phyloP scores from a whole-genome alignment of 2,113 vertebrate species.

The Vicugna pacos region DNA sequence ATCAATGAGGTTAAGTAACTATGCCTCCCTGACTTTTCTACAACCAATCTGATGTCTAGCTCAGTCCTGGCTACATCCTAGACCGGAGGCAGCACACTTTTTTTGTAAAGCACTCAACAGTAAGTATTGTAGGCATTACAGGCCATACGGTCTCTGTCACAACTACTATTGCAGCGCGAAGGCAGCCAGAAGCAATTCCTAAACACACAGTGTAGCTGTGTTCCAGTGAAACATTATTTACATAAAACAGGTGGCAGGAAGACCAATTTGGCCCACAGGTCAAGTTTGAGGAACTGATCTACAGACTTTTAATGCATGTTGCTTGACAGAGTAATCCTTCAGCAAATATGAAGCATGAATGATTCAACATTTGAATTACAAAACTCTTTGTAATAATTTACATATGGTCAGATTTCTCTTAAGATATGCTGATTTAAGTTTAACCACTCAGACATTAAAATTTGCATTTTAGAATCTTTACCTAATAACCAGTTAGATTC shows the following conservation, averaged over 20 bases:
- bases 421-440: neutral
- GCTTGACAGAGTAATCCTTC: neutral
- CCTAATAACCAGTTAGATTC: neutral
- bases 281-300: neutral
- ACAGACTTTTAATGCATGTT: neutral
- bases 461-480: neutral
- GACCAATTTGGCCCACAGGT: neutral
- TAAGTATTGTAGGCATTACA: neutral
- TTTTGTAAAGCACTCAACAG: neutral
- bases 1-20: neutral
- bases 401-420: neutral
- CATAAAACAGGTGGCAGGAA: neutral
- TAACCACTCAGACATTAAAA: neutral
- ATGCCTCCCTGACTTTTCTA: neutral
- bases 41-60: neutral
- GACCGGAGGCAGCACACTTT: neutral
- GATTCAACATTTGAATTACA: neutral
- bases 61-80: neutral
- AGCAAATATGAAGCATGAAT: neutral
- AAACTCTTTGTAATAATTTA: neutral
- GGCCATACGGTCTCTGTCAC: neutral
- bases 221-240: neutral
- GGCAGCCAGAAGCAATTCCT: neutral
- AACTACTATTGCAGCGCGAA: neutral
- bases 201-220: neutral